A percentile compares a stretch with the other conserved stretches of the same genome.
Evolutionary conservation across 2,888 invertebrate species (phyloP).

Genomic region (Phasia obesa): DNA sequence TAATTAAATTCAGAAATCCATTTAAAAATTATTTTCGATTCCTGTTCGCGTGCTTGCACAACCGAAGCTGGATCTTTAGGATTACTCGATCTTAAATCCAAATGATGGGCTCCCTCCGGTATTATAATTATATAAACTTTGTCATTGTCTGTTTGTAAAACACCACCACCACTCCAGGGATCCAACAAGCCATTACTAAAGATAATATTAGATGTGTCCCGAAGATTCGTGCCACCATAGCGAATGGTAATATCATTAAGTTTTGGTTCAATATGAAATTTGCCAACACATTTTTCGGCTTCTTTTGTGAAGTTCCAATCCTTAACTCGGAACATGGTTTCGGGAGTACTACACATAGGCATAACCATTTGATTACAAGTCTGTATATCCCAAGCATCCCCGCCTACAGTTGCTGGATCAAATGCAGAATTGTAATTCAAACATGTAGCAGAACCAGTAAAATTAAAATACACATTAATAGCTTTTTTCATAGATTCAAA

Average conservation of each 20-base stretch:
- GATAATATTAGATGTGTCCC: constrained; percentile 85
- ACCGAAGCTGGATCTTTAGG: constrained; percentile 78
- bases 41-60: constrained; percentile 75
- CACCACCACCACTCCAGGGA: constrained; percentile 94
- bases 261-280: constrained; percentile 87
- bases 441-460: constrained; percentile 88
- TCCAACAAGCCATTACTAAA: constrained; percentile 94
- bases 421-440: constrained; percentile 86
- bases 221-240: constrained; percentile 91
- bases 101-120: constrained; percentile 92
- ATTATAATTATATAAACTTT: constrained; percentile 88
- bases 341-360: constrained; percentile 92
- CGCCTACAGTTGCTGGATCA: constrained; percentile 84
- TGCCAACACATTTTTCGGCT: constrained; percentile 87
- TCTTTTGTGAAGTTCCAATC: constrained; percentile 89
- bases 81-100: constrained; percentile 86
- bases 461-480: constrained; percentile 91
- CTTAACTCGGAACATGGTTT: constrained; percentile 92
- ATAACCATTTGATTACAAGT: constrained; percentile 98
- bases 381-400: constrained; percentile 92
- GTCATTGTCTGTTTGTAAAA: constrained; percentile 87
- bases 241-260: constrained; percentile 87
- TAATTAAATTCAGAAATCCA: constrained; percentile 74
- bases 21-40: constrained; percentile 75
- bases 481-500: constrained; percentile 86